phyloP scores from a whole-genome alignment of 2,113 vertebrate genomes.

The Actenoides lindsayi region DNA sequence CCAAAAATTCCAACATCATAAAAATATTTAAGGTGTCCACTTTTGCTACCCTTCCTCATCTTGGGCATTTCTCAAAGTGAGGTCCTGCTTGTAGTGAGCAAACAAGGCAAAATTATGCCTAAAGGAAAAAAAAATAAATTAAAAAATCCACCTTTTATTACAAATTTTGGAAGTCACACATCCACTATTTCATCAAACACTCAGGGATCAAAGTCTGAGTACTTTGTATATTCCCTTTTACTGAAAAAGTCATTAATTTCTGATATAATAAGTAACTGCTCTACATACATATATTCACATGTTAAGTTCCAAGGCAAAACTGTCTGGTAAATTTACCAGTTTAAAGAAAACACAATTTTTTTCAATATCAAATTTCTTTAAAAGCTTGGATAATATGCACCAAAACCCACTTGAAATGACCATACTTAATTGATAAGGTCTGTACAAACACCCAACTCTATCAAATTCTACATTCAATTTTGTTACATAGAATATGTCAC shows the following conservation, averaged over 20 bases:
- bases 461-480: background rate
- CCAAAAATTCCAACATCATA: background rate
- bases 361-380: background rate
- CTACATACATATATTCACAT: background rate
- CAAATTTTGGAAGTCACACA: background rate
- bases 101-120: background rate
- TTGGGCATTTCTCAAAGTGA: background rate
- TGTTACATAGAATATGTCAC: background rate
- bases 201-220: background rate
- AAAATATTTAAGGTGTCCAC: background rate
- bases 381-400: background rate
- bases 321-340: background rate
- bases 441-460: background rate
- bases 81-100: background rate
- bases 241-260: background rate
- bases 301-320: background rate
- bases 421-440: background rate
- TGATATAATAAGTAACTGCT: background rate
- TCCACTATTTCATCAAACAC: slow-evolving; percentile 6
- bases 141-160: background rate
- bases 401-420: background rate
- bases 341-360: background rate
- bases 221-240: background rate
- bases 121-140: background rate
- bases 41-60: background rate